These are phyloP conservation scores for Oreochromis tanganicae DNA, from an alignment of 2,113 vertebrate species.

Conservation along the genomic window DNA sequence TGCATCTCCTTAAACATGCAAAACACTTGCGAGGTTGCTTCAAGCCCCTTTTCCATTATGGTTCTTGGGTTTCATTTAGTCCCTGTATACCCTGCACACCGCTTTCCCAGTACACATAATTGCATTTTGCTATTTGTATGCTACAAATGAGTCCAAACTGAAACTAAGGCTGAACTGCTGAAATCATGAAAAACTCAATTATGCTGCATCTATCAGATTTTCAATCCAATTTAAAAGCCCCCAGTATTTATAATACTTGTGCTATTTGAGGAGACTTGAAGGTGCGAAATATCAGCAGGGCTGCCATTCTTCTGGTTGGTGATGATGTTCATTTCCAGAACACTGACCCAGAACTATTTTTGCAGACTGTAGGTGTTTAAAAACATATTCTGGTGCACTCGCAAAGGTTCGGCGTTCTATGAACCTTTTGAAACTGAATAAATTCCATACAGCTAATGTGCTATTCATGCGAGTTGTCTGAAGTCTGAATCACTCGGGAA, in stretches of 20 bases:
- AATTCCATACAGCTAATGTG: constrained; percentile 32
- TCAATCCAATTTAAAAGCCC: neutral
- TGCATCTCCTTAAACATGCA: neutral
- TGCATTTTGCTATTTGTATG: neutral
- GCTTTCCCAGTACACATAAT: neutral
- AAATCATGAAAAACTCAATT: neutral
- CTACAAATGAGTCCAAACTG: neutral
- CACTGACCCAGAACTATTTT: constrained; percentile 27
- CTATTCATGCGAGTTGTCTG: constrained; percentile 36
- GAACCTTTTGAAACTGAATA: constrained; percentile 30
- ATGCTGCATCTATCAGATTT: neutral
- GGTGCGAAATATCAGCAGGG: neutral
- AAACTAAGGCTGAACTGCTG: neutral
- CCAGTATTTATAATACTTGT: neutral
- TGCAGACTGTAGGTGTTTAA: constrained; percentile 1
- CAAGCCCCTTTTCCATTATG: neutral
- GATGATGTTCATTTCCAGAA: constrained; percentile 33
- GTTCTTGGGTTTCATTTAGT: neutral
- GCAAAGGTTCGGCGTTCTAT: neutral
- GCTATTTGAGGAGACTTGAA: neutral
- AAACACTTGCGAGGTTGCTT: neutral
- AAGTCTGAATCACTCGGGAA: constrained; percentile 21
- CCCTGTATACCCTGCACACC: neutral
- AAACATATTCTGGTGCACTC: neutral
- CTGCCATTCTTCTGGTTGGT: neutral